These are phyloP conservation scores for Trachymyrmex cornetzi DNA, from an alignment of 1,140 invertebrate species.

Conservation along the genomic window DNA sequence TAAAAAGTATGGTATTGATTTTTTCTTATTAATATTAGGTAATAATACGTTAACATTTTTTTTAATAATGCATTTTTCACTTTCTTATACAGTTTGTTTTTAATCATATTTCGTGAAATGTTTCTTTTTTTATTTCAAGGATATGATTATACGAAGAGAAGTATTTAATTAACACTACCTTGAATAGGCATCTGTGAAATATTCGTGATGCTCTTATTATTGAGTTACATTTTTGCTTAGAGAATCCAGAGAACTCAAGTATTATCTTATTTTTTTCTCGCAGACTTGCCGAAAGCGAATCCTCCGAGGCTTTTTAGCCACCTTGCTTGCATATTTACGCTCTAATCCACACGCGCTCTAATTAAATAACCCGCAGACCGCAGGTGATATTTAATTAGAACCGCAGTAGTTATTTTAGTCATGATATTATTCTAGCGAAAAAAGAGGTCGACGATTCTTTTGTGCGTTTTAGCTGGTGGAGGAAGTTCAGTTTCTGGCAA, in stretches of 20 bases:
- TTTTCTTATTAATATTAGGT: slow-evolving; percentile 10
- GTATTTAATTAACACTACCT: background rate
- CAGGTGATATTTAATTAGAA: slow-evolving; percentile 59
- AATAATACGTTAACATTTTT: slow-evolving; percentile 10
- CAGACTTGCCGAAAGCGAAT: slow-evolving; percentile 28
- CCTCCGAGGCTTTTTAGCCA: slow-evolving; percentile 12
- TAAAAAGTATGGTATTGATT: background rate
- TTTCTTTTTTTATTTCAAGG: background rate
- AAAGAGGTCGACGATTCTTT: slow-evolving; percentile 24
- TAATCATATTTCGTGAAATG: background rate
- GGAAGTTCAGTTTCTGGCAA: slow-evolving; percentile 2
- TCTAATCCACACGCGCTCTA: slow-evolving; percentile 50
- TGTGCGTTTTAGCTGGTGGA: slow-evolving; percentile 1
- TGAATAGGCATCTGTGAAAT: background rate
- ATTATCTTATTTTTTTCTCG: slow-evolving; percentile 12
- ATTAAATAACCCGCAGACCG: slow-evolving; percentile 48
- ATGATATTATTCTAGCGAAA: slow-evolving; percentile 47
- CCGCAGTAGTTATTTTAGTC: slow-evolving; percentile 40
- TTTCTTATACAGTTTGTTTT: background rate
- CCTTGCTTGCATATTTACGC: slow-evolving; percentile 53
- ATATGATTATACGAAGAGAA: background rate
- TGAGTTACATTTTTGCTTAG: background rate
- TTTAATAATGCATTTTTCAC: background rate
- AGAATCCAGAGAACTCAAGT: background rate
- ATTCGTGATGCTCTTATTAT: slow-evolving; percentile 18